Base-by-base conservation (phyloP, 2,888 invertebrate genomes). In the Hemistola chrysoprasaria region DNA sequence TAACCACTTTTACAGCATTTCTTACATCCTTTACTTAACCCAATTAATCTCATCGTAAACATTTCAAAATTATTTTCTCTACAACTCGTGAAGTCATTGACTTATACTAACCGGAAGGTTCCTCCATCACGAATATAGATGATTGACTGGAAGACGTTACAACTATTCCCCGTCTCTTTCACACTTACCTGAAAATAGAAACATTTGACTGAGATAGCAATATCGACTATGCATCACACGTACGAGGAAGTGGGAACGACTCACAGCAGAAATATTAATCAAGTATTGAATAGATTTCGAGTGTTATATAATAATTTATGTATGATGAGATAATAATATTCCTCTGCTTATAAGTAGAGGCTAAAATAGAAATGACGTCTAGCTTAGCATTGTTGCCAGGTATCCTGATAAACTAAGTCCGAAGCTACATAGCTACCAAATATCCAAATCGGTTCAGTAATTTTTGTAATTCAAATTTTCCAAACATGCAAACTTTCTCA, bases 61-160 rank as follows among this genome's bases (percentile, higher is more conserved):
- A 43, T 43, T 25, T 39, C 39, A 40, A 45, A 50, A 48, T 45
- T 40, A 48, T 45, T 43, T 34, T 38, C 31, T 38, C 47, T 38
- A 26, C 46, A 48, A 35, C 27, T 33, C 46, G 42, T 53, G 40
- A 36, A 55, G 58, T 56, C 87, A 86, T 76, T 78, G 86, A 87
- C 86, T 77, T 67, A n/a, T n/a, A 63, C 64, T 60, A 59, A 70
- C 78, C 87, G 87, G 87, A 88, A 87, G 83, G 69, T 59, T 81
- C 82, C 81, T 71, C 80, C 75, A 82, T 74, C 75, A 83, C 80
- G 85, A 87, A 87, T 88, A 84, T 83, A 85, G 86, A 86, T 86
- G 86, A 86, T 85, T 85, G 83, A 76, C 76, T 80, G 48, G 40
- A 40, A 45, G 42, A 38, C 34, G 38, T 37, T 40, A 35, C 34